phyloP scores from a whole-genome alignment of 2,113 vertebrate genomes.

The Lophura nycthemera region DNA sequence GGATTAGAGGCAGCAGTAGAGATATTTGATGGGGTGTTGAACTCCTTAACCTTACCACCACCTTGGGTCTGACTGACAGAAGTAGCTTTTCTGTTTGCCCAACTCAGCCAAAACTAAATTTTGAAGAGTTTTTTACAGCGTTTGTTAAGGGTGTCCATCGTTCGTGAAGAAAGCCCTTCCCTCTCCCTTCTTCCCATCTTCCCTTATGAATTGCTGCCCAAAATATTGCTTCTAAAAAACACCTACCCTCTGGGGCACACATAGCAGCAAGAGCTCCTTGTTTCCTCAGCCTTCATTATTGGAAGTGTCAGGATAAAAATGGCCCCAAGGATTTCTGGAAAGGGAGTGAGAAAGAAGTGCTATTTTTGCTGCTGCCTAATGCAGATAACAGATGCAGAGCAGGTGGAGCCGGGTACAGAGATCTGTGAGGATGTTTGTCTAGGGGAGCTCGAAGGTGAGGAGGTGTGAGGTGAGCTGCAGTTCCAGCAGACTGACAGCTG shows the following conservation, averaged over 20 bases:
- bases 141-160: not conserved
- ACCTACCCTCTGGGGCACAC: not conserved
- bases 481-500: not conserved
- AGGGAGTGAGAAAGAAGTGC: conserved; percentile 23
- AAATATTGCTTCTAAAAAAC: conserved; percentile 6
- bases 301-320: conserved; percentile 30
- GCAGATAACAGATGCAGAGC: conserved; percentile 13
- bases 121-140: not conserved
- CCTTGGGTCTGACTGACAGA: not conserved
- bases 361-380: conserved; percentile 24
- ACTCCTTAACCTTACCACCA: rapidly evolving
- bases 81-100: not conserved
- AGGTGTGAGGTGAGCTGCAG: conserved; percentile 2
- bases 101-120: not conserved
- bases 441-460: not conserved
- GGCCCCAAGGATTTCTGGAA: conserved; percentile 37
- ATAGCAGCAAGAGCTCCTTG: conserved; percentile 5
- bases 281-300: conserved; percentile 36
- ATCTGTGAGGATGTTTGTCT: not conserved
- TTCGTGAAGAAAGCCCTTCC: not conserved
- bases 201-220: not conserved
- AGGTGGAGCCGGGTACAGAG: not conserved
- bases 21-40: not conserved
- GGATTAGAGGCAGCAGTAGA: not conserved
- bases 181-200: not conserved